Conservation (phyloP, 2,113 vertebrate genomes). For the Zapus hudsonius region DNA sequence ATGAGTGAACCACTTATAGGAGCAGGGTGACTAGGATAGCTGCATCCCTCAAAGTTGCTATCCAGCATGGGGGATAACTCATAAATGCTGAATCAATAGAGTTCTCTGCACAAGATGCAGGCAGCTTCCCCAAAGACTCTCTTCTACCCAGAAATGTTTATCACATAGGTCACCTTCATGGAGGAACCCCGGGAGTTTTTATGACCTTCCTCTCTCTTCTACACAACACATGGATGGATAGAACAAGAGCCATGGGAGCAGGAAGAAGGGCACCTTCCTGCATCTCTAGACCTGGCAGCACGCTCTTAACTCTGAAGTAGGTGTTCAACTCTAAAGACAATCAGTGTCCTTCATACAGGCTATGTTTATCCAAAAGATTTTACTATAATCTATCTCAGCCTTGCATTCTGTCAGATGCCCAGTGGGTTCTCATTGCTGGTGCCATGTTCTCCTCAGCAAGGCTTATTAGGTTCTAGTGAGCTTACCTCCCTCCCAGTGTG, state of each 20-base stretch:
- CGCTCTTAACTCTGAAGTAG: neutral
- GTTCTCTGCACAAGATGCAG: neutral
- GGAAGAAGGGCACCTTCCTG: neutral
- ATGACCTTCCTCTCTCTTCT: no score
- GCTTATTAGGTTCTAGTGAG: neutral
- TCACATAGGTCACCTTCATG: no score
- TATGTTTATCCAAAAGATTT: neutral
- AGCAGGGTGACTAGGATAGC: neutral
- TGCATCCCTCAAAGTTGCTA: neutral
- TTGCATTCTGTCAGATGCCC: rapidly evolving
- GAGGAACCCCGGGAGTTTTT: no score
- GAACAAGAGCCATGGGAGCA: rapidly evolving
- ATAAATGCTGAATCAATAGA: neutral
- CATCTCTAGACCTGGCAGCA: neutral
- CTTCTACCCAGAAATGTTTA: no score
- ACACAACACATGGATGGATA: no score
- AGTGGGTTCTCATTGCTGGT: rapidly evolving
- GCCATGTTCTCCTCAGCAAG: neutral
- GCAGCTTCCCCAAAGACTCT: neutral
- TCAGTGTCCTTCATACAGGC: neutral
- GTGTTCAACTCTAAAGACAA: neutral
- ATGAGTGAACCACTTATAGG: no score
- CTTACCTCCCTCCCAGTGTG: no score
- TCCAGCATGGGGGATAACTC: neutral
- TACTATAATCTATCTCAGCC: no score